These are phyloP conservation scores for Cylindroiulus punctatus DNA, from an alignment of 2,888 invertebrate species.

Conservation along the genomic window DNA sequence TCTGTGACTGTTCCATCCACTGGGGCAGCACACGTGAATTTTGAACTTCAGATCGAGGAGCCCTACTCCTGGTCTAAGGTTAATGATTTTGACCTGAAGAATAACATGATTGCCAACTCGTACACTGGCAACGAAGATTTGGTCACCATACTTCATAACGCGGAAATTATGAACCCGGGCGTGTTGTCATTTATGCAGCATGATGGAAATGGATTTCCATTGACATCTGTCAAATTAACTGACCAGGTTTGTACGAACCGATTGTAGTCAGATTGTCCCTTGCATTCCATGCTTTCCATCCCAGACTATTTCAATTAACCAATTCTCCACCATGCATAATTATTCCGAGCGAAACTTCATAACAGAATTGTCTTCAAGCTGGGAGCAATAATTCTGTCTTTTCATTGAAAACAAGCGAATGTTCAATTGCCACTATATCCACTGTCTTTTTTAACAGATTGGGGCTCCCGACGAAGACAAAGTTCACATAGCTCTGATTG, in stretches of 20 bases:
- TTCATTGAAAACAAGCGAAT: no score
- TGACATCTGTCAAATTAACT: slow-evolving; percentile 46
- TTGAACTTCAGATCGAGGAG: slow-evolving; percentile 83
- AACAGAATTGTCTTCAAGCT: no score
- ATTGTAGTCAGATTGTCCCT: no score
- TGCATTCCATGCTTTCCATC: no score
- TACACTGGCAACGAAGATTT: slow-evolving; percentile 77
- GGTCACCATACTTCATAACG: slow-evolving; percentile 72
- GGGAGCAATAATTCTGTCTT: no score
- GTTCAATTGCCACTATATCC: not conserved
- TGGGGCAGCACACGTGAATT: slow-evolving; percentile 75
- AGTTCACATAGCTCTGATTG: slow-evolving; percentile 83
- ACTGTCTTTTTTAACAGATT: slow-evolving; percentile 70
- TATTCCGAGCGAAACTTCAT: not conserved
- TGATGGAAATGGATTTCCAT: not conserved
- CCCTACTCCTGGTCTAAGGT: slow-evolving; percentile 77
- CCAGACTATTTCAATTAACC: no score
- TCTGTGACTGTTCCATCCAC: slow-evolving; percentile 72
- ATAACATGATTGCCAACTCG: slow-evolving; percentile 69
- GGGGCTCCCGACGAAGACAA: slow-evolving; percentile 81
- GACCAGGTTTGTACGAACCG: not conserved
- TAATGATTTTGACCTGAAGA: slow-evolving; percentile 66
- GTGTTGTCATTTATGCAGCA: not conserved
- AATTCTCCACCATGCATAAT: no score
- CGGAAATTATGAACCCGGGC: slow-evolving; percentile 69